phyloP scores from a whole-genome alignment of 1,140 invertebrate genomes.

The Psix sp. region DNA sequence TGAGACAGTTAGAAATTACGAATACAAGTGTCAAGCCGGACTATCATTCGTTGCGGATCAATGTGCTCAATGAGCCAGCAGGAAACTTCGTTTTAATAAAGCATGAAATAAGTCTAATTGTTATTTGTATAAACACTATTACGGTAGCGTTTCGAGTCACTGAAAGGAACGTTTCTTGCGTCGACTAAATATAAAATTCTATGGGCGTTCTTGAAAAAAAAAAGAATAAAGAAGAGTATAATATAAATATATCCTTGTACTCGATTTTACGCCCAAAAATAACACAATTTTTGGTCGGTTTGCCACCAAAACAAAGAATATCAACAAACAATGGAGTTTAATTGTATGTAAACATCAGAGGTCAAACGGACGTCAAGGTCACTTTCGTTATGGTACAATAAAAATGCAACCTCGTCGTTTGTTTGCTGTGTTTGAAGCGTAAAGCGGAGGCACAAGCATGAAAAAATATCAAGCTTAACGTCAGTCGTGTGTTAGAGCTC shows the following conservation, averaged over 20 bases:
- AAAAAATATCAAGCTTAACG: constrained; percentile 9
- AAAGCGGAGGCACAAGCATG: constrained; percentile 5
- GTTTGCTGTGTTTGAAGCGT: constrained; percentile 1
- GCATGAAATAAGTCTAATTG: constrained; percentile 68
- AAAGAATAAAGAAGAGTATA: too few species aligned
- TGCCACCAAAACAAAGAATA: too few species aligned
- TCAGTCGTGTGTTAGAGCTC: background rate
- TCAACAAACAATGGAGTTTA: too few species aligned
- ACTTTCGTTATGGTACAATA: constrained; percentile 1
- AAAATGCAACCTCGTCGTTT: constrained; percentile 3
- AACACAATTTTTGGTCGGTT: too few species aligned
- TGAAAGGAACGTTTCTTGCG: constrained; percentile 61
- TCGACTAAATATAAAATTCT: constrained; percentile 38
- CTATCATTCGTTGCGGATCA: constrained; percentile 30
- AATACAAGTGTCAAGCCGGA: too few species aligned
- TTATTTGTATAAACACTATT: constrained; percentile 43
- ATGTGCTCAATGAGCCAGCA: constrained; percentile 30
- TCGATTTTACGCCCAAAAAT: too few species aligned
- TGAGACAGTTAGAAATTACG: too few species aligned
- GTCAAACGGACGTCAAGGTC: background rate
- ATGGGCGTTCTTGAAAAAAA: constrained; percentile 13
- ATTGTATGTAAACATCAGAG: background rate
- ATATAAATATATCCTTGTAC: too few species aligned
- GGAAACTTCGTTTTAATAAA: constrained; percentile 57
- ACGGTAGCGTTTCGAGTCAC: constrained; percentile 39